A percentile compares a stretch with the other conserved stretches of the same genome.
phyloP scores from a whole-genome alignment of 2,113 vertebrate species.

The Strix aluco region DNA sequence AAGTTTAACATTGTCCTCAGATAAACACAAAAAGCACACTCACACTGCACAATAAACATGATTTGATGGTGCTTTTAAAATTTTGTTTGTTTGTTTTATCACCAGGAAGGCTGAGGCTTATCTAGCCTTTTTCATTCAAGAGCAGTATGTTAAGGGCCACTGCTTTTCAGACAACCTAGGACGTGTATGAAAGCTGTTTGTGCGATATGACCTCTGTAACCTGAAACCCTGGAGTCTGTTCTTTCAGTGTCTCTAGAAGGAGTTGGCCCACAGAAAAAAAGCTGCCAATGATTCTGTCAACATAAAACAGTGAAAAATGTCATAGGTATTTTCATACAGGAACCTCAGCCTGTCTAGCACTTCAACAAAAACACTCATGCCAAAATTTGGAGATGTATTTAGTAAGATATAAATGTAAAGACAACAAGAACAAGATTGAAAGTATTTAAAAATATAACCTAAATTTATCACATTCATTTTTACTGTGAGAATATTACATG shows the following conservation, averaged over 20 bases:
- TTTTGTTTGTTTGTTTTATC: background rate
- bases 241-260: background rate
- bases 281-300: background rate
- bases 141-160: background rate
- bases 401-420: background rate
- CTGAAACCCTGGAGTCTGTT: background rate
- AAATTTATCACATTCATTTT: background rate
- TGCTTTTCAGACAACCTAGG: background rate
- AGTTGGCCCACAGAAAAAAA: background rate
- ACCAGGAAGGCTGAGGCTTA: background rate
- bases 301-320: slow-evolving; percentile 1
- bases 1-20: background rate
- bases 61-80: background rate
- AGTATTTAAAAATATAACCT: background rate
- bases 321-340: background rate
- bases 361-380: background rate
- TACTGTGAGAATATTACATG: background rate
- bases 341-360: background rate
- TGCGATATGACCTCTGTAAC: background rate
- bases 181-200: background rate
- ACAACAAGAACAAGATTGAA: background rate
- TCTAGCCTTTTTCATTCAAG: background rate
- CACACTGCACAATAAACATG: background rate
- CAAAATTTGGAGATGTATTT: background rate
- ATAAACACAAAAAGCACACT: background rate